A percentile compares a stretch with the other conserved stretches of the same genome.
These are phyloP conservation scores for Thunnus maccoyii DNA, from an alignment of 2,113 vertebrate species.

Conservation along the genomic window DNA sequence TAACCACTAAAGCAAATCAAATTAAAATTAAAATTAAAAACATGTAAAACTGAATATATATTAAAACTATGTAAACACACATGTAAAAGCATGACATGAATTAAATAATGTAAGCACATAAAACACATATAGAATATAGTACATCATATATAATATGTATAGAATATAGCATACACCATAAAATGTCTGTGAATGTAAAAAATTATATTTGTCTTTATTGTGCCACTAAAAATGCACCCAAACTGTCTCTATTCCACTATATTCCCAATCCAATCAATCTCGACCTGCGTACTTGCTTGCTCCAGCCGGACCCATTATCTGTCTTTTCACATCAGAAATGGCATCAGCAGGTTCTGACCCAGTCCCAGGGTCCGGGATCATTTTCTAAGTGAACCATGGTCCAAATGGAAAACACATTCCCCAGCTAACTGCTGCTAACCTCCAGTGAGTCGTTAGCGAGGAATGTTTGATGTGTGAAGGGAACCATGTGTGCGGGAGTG, in stretches of 20 bases:
- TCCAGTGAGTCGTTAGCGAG: slow-evolving; percentile 71
- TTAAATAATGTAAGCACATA: not conserved
- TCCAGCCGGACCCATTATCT: slow-evolving; percentile 28
- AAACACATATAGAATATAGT: no score
- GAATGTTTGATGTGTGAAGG: slow-evolving; percentile 69
- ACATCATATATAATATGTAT: not conserved
- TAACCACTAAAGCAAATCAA: no score
- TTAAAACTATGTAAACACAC: no score
- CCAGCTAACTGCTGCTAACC: slow-evolving; percentile 58
- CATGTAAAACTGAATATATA: no score
- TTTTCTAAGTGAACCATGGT: slow-evolving; percentile 42
- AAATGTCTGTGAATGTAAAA: no score
- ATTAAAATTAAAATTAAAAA: no score
- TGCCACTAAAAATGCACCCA: not conserved
- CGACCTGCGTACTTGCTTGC: not conserved
- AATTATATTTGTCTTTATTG: no score
- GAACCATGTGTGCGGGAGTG: slow-evolving; percentile 70
- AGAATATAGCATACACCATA: no score
- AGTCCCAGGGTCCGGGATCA: slow-evolving; percentile 22
- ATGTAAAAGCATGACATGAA: no score
- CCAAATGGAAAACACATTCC: slow-evolving; percentile 76
- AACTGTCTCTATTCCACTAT: not conserved
- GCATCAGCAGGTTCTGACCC: slow-evolving; percentile 53
- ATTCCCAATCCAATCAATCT: slow-evolving; percentile 4
- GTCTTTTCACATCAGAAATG: slow-evolving; percentile 58